Evolutionary conservation across 2,797 vertebrate genomes (phyloP), one percentile per base, ranked within the genome.

Genomic region (Ctenosaura bakeri): DNA sequence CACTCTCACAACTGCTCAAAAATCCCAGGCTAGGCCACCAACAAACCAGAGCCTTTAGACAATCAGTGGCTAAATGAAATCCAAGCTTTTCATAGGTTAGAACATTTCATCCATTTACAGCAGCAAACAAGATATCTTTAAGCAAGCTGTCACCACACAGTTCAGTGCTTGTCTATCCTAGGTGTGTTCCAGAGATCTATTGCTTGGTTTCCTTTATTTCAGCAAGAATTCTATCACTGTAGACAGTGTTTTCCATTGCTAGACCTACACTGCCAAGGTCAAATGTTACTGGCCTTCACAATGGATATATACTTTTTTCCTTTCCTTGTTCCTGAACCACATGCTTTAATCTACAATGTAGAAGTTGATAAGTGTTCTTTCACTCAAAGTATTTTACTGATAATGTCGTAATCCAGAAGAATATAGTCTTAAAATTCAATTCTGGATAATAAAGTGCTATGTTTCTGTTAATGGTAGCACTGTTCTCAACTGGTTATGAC

Each of bases 161-260:
- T 14, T 64, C 46, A 83, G 18, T 54, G 50, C 26, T 79, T 76
- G 85, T 87, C 42, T 52, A 73, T 50, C 66, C 32, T 62, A 82
- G 26, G 42, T 32, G 38, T 26, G 59, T 66, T 87, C 71, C 42
- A 83, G 82, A 69, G 78, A 82, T 66, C 29, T 74, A 62, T 86
- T 74, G 29, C 64, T 64, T 38, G 46, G 64, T 76, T 89, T 85
- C 88, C 42, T 89, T 89, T 84, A 83, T 38, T 89, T 78, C 78
- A 66, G 56, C 82, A 84, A 89, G 32, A 32, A 46, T 78, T 85
- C 66, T 7, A 86, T 88, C 66, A 86, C 62, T 9, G 26, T 78
- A 88, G 59, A 91, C 64, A 85, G 35, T 88, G 73, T 3, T 2
- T 89, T 18, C 1, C 18, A 29, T 0, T 86, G 0, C 16, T 88